phyloP scores from a whole-genome alignment of 2,797 vertebrate species.

The Channallabes apus region DNA sequence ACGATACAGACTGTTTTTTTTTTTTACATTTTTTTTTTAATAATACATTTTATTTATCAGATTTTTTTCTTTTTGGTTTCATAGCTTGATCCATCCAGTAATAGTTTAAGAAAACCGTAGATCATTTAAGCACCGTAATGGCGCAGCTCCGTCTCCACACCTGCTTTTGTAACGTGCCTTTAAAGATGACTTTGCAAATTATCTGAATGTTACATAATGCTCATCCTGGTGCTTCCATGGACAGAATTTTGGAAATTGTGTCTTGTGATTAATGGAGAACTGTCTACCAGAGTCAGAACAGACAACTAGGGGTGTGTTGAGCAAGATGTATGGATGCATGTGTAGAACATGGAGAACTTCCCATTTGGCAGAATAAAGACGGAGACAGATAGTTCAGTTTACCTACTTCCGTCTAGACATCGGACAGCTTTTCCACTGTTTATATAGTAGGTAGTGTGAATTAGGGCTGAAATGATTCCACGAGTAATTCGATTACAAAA shows the following conservation, averaged over 20 bases:
- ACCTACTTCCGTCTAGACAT: too few species aligned
- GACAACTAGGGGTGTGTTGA: not conserved
- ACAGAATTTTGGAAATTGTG: constrained; percentile 1
- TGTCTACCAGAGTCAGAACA: not conserved
- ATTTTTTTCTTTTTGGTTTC: not conserved
- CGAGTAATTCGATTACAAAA: too few species aligned
- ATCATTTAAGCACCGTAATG: not conserved
- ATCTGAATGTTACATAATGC: constrained; percentile 10
- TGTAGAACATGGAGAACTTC: not conserved
- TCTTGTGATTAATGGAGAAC: constrained; percentile 7
- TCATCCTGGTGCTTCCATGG: constrained; percentile 33
- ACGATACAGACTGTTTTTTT: not conserved
- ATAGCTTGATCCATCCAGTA: not conserved
- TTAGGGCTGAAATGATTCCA: too few species aligned
- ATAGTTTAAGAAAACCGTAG: not conserved
- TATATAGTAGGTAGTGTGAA: too few species aligned
- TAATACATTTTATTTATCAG: not conserved
- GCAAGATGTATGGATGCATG: not conserved
- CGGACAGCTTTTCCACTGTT: not conserved
- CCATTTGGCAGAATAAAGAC: not conserved
- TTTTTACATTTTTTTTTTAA: not conserved
- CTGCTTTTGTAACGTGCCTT: constrained; percentile 10
- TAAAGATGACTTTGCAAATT: constrained; percentile 10
- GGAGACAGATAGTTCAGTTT: not conserved
- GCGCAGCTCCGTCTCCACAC: not conserved